Evolutionary conservation across 2,113 vertebrate species (phyloP).

Genomic region (Edolisoma coerulescens): DNA sequence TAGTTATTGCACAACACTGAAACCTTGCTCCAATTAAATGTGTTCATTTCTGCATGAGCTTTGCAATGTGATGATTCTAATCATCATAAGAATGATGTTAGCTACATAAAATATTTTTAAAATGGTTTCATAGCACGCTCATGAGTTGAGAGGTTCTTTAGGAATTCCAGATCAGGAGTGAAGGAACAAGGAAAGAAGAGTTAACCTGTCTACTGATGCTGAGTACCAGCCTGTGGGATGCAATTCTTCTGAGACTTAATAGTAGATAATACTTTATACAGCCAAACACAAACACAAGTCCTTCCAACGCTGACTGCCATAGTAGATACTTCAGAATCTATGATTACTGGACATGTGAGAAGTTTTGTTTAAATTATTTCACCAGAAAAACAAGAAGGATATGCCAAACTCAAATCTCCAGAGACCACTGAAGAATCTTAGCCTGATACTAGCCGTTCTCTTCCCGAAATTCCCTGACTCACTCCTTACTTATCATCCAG

Average conservation of each 20-base stretch:
- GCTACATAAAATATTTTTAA: background rate
- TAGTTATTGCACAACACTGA: background rate
- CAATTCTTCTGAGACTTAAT: background rate
- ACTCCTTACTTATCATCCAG: background rate
- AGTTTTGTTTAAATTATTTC: background rate
- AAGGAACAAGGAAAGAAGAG: background rate
- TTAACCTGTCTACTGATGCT: background rate
- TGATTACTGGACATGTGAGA: background rate
- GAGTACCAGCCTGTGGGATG: background rate
- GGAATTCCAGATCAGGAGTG: background rate
- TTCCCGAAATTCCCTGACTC: conserved; percentile 34
- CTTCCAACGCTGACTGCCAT: background rate
- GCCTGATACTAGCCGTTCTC: background rate
- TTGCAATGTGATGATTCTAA: background rate
- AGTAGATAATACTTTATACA: background rate
- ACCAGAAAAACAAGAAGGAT: background rate
- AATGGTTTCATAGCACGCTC: background rate
- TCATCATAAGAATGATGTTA: accelerated
- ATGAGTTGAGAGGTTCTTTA: background rate
- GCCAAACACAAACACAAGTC: background rate
- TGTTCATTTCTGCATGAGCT: background rate
- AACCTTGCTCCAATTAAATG: background rate
- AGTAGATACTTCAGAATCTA: background rate
- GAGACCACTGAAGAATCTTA: background rate
- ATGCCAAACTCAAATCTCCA: background rate